Evolutionary conservation across 1,140 invertebrate genomes (phyloP), one percentile per base, ranked within the genome.

Genomic region (Apis cerana): DNA sequence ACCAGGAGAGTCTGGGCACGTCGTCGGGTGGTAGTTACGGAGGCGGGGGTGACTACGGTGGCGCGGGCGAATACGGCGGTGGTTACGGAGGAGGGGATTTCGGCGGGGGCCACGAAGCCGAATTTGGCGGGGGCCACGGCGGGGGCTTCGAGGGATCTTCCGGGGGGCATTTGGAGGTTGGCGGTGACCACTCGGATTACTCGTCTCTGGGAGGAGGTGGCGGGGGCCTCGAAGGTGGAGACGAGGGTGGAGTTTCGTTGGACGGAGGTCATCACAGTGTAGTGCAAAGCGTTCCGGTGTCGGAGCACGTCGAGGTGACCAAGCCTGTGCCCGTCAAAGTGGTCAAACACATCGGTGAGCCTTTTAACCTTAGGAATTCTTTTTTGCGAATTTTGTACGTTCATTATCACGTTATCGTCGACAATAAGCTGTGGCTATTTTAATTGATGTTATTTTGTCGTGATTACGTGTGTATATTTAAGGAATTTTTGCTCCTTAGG

Each of bases 261-360:
- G 91, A 90, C 64, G 75, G 78, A 1, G 90, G 84, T 27, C 87
- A 92, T 27, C 87, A 92, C 65, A 92, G 92, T 88, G 91, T 92
- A 65, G 90, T 93, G 59, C 93, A 96, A 59, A 94, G 95, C 87
- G 89, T 96, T 70, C 95, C 96, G 11, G 95, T 97, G 11, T 95
- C 96, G 19, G 96, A 97, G 88, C 96, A 97, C 72, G 95, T 96
- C 33, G 96, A 97, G 92, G 95, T 97, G 56, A 95, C 96, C 58
- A 96, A 96, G 89, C 96, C 96, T 64, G 95, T 97, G 17, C 94
- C 96, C 19, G 94, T 97, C 62, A 96, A 96, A 70, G 94, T 96
- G 67, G 96, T 96, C 90, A 96, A 97, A 90, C 96, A 97, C 88
- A 95, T 97, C 21, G 95, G 62, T 64, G n/a, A 61, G 59, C 50